Conservation (phyloP, 2,797 vertebrate genomes). For the Nannoperca australis region DNA sequence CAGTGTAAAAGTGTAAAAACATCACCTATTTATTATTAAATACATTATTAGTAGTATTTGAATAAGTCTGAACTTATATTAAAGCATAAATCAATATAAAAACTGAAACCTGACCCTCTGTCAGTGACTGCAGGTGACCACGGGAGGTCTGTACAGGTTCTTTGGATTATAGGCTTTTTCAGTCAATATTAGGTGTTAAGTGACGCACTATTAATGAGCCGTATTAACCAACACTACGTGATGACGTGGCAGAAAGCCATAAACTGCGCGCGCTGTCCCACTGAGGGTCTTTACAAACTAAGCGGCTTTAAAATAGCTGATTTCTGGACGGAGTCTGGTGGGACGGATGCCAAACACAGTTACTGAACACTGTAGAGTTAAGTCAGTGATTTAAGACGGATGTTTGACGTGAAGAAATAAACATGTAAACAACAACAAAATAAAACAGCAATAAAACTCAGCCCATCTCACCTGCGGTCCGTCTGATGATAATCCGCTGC, state of each 20-base stretch:
- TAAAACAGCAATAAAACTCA: not conserved
- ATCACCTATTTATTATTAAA: too few relatives aligned
- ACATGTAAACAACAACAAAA: not conserved
- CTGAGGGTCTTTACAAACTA: not conserved
- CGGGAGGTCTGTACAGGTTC: not conserved
- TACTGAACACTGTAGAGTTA: not conserved
- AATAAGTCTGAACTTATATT: too few relatives aligned
- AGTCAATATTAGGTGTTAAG: not conserved
- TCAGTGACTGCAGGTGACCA: not conserved
- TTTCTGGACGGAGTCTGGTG: not conserved
- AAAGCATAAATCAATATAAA: too few relatives aligned
- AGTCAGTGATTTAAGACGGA: not conserved
- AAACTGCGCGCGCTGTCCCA: not conserved
- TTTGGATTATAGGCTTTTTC: not conserved
- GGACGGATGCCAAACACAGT: not conserved
- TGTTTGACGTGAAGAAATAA: not conserved
- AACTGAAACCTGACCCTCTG: too few relatives aligned
- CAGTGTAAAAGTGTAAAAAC: too few relatives aligned
- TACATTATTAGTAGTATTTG: too few relatives aligned
- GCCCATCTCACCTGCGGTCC: not conserved
- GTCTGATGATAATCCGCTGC: not conserved
- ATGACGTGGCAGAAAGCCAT: not conserved
- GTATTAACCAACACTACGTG: not conserved
- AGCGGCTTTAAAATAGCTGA: not conserved
- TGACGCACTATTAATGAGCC: not conserved